Percentiles rank a stretch among this genome's conserved stretches.
These are phyloP conservation scores for Drosophila teissieri DNA, from an alignment of 1,140 invertebrate genomes.

Conservation along the genomic window DNA sequence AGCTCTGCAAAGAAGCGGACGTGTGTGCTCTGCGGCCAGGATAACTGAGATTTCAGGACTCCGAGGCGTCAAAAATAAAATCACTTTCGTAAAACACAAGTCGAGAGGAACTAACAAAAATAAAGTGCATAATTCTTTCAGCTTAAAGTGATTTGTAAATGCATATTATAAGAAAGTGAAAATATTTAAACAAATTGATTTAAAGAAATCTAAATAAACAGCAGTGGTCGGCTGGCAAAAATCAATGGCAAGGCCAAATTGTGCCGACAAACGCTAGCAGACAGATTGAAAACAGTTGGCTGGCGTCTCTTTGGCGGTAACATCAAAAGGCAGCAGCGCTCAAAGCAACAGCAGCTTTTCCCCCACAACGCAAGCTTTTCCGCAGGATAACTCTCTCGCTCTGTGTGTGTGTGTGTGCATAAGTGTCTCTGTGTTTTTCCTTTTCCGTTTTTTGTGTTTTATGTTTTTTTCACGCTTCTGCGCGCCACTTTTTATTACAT, in stretches of 20 bases:
- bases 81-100: slow-evolving; percentile 12
- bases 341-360: slow-evolving; percentile 38
- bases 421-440: slow-evolving; percentile 15
- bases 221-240: slow-evolving; percentile 41
- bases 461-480: slow-evolving; percentile 68
- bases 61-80: slow-evolving; percentile 38
- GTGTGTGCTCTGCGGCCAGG: slow-evolving; percentile 33
- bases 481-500: slow-evolving; percentile 53
- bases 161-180: neutral
- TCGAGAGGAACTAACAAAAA: neutral
- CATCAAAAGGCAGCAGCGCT: slow-evolving; percentile 18
- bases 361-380: slow-evolving; percentile 65
- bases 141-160: neutral
- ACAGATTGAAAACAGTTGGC: slow-evolving; percentile 22
- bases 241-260: slow-evolving; percentile 40
- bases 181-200: no score
- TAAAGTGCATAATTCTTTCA: slow-evolving; percentile 4
- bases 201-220: neutral
- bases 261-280: slow-evolving; percentile 14
- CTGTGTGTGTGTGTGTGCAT: slow-evolving; percentile 8
- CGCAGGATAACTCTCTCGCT: slow-evolving; percentile 5
- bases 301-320: slow-evolving; percentile 69
- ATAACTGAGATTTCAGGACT: slow-evolving; percentile 25
- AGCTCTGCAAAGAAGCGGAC: slow-evolving; percentile 70
- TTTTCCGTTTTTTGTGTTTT: slow-evolving; percentile 27